phyloP scores from a whole-genome alignment of 2,888 invertebrate species.

The Oscheius onirici region DNA sequence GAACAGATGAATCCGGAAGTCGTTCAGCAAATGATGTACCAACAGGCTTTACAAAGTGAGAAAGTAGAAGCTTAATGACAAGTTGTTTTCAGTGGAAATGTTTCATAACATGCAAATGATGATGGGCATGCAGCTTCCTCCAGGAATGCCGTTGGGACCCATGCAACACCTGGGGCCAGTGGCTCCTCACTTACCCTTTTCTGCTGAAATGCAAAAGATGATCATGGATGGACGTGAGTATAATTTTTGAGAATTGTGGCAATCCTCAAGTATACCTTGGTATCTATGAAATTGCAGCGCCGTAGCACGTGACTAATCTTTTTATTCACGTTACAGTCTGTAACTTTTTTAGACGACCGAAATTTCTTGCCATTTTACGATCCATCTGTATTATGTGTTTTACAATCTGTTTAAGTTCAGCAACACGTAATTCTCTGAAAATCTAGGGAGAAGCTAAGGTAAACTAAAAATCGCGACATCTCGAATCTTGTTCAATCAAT shows the following conservation, averaged over 20 bases:
- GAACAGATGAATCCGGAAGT: conserved; percentile 5
- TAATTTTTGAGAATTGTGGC: neutral
- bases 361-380: no score
- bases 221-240: conserved; percentile 20
- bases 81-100: conserved; percentile 1
- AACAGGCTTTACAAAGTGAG: conserved; percentile 30
- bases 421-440: no score
- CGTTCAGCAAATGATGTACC: conserved; percentile 12
- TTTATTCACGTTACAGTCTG: no score
- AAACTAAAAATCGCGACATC: no score
- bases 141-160: neutral
- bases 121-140: conserved; percentile 9
- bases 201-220: conserved; percentile 30
- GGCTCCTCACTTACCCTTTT: conserved; percentile 23
- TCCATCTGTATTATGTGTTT: no score
- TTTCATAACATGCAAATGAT: conserved; percentile 25
- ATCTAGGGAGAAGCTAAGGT: no score
- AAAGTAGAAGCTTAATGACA: neutral
- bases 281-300: no score
- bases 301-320: no score
- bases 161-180: conserved; percentile 11
- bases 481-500: no score
- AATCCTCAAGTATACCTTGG: no score
- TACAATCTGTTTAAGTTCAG: no score
- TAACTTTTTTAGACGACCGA: no score